A percentile compares a stretch with the other conserved stretches of the same genome.
Evolutionary conservation across 2,113 vertebrate species (phyloP).

Genomic region (Excalfactoria chinensis): DNA sequence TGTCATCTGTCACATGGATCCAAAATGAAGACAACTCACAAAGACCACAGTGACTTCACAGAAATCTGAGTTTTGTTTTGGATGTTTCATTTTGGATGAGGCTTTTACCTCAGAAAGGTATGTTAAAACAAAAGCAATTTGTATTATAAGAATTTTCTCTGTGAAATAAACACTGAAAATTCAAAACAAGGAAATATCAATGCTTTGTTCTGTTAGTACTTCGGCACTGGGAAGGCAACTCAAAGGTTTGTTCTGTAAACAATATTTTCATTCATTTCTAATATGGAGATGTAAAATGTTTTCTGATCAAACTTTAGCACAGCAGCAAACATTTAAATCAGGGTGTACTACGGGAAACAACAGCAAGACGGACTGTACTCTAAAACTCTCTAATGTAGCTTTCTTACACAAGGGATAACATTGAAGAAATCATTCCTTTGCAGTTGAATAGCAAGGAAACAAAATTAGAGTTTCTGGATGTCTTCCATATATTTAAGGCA

Average conservation of each 20-base stretch:
- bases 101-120: not conserved
- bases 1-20: not conserved
- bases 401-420: not conserved
- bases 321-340: not conserved
- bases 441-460: not conserved
- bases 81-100: not conserved
- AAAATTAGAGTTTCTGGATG: not conserved
- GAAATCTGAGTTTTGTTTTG: not conserved
- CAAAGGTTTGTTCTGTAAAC: not conserved
- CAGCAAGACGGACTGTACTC: not conserved
- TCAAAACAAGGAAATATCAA: not conserved
- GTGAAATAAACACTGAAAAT: not conserved
- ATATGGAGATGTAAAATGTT: not conserved
- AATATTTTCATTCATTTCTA: not conserved
- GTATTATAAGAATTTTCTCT: not conserved
- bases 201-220: not conserved
- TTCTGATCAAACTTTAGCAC: not conserved
- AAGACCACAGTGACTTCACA: not conserved
- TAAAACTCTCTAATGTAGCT: not conserved
- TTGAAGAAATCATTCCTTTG: not conserved
- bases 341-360: not conserved
- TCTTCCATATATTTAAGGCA: fast-evolving
- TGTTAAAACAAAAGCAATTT: not conserved
- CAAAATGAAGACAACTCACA: not conserved
- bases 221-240: not conserved